phyloP scores from a whole-genome alignment of 2,797 vertebrate species.

The Sylvilagus floridanus region DNA sequence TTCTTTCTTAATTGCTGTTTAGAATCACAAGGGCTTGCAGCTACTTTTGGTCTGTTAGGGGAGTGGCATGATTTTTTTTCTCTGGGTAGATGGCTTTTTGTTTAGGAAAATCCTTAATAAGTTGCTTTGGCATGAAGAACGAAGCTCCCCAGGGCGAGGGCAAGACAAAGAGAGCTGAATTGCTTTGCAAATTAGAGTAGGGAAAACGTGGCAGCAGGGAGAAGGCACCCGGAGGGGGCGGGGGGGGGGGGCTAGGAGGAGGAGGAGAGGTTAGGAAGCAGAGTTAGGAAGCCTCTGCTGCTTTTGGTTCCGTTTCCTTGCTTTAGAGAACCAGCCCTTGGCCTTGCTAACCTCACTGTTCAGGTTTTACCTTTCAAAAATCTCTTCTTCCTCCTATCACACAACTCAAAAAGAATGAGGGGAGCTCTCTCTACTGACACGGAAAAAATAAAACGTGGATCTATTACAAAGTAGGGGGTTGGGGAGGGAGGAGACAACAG shows the following conservation, averaged over 20 bases:
- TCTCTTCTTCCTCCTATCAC: conserved; percentile 12
- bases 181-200: conserved; percentile 65
- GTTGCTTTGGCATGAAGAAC: conserved; percentile 75
- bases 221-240: neutral
- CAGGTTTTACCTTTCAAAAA: conserved; percentile 57
- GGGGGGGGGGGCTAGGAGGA: neutral
- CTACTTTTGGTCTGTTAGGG: conserved; percentile 73
- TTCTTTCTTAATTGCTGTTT: conserved; percentile 69
- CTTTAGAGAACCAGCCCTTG: conserved; percentile 32
- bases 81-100: conserved; percentile 73
- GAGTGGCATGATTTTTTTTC: conserved; percentile 79
- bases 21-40: conserved; percentile 75
- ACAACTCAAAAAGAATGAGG: conserved; percentile 33
- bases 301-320: conserved; percentile 30
- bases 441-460: conserved; percentile 5
- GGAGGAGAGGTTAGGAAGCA: neutral
- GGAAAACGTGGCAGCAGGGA: neutral
- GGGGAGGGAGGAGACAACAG: neutral
- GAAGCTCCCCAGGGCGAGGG: conserved; percentile 62
- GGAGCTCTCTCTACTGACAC: neutral
- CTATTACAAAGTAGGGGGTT: neutral
- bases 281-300: neutral
- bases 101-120: conserved; percentile 81
- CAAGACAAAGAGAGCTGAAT: conserved; percentile 61
- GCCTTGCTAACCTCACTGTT: conserved; percentile 49